Conservation (phyloP, 2,113 vertebrate genomes). For the Dermatemys mawii region DNA sequence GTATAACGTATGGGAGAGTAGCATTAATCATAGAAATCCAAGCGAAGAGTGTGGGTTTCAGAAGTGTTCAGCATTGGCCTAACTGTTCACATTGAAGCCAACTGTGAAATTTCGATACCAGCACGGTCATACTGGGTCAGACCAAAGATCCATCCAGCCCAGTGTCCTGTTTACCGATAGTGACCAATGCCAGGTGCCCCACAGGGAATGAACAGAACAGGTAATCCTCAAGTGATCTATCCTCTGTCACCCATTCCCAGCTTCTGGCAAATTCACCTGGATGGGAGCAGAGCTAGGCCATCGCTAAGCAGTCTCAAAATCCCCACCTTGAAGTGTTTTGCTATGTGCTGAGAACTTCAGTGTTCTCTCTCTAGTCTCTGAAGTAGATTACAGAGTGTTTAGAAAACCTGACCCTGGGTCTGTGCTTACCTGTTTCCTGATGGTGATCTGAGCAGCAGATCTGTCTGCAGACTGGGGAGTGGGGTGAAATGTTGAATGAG, state of each 20-base stretch:
- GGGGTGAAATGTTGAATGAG: not conserved
- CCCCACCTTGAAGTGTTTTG: not conserved
- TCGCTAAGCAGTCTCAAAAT: not conserved
- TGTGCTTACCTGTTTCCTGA: not conserved
- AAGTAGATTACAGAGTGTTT: not conserved
- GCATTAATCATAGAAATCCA: not conserved
- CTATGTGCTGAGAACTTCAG: not conserved
- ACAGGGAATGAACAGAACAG: no score
- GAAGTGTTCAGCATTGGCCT: not conserved
- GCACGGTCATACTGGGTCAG: no score
- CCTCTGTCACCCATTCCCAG: no score
- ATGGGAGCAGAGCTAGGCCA: not conserved
- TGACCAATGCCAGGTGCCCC: no score
- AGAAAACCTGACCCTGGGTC: not conserved
- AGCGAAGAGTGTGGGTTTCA: not conserved
- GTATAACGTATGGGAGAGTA: not conserved
- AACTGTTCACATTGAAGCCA: not conserved
- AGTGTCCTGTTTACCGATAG: no score
- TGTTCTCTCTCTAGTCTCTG: not conserved
- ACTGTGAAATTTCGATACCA: not conserved
- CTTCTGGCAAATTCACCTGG: no score
- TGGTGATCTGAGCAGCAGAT: not conserved
- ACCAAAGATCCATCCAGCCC: no score
- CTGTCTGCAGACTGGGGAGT: fast-evolving
- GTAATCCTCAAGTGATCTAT: no score